Conservation (phyloP, 2,113 vertebrate species). For the Myodes glareolus region DNA sequence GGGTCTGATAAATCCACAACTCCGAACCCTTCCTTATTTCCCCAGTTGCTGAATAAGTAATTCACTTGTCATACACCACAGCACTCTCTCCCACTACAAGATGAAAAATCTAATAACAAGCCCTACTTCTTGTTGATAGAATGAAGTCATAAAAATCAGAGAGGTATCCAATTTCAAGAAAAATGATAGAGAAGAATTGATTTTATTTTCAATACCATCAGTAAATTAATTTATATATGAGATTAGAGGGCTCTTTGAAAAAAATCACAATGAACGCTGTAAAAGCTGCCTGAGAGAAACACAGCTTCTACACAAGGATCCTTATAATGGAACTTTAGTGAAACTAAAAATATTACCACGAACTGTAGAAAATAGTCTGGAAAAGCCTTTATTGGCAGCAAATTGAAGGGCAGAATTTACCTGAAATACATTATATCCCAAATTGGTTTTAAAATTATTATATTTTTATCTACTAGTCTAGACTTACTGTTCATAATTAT, state of each 20-base stretch:
- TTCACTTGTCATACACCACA: neutral
- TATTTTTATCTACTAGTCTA: neutral
- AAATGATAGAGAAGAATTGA: slow-evolving; percentile 55
- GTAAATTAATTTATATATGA: slow-evolving; percentile 67
- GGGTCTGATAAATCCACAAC: neutral
- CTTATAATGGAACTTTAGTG: slow-evolving; percentile 35
- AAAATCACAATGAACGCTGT: slow-evolving; percentile 22
- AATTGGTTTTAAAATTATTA: neutral
- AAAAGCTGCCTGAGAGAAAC: slow-evolving; percentile 40
- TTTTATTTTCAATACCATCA: slow-evolving; percentile 57
- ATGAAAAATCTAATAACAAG: slow-evolving; percentile 59
- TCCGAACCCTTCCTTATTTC: neutral
- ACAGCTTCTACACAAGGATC: neutral
- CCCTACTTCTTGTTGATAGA: neutral
- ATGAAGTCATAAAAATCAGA: slow-evolving; percentile 60
- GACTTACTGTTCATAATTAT: neutral
- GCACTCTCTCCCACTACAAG: neutral
- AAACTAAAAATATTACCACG: neutral
- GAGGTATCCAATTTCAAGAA: slow-evolving; percentile 53
- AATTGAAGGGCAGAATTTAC: neutral
- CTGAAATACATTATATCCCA: neutral
- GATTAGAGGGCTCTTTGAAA: slow-evolving; percentile 42
- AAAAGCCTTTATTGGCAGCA: neutral
- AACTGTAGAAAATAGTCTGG: neutral
- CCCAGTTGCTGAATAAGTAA: slow-evolving; percentile 26